phyloP scores from a whole-genome alignment of 2,797 vertebrate genomes.

The Enteromius viviparus region DNA sequence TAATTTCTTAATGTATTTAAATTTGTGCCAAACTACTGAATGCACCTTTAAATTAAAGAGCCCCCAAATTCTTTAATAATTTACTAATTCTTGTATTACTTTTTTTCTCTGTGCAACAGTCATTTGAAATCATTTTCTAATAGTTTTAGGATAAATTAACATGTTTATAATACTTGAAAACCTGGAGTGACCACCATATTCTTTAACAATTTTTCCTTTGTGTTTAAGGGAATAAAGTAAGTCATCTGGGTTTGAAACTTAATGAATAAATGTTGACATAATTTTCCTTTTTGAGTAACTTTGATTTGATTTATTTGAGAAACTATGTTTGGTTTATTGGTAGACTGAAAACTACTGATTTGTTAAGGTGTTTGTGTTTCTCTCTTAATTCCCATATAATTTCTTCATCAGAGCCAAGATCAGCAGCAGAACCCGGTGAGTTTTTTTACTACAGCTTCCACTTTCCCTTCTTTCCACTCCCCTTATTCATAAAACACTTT shows the following conservation, averaged over 20 bases:
- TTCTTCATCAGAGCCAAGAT: conserved; percentile 87
- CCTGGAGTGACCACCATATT: not conserved
- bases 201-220: not conserved
- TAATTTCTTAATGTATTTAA: not conserved
- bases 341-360: not conserved
- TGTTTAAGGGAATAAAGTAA: not conserved
- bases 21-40: not conserved
- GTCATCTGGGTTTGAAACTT: not conserved
- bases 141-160: not conserved
- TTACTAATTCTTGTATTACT: no score
- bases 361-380: conserved; percentile 39
- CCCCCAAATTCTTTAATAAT: not conserved
- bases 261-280: not conserved
- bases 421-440: conserved; percentile 91
- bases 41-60: not conserved
- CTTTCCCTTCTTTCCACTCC: conserved; percentile 25
- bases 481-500: conserved; percentile 31
- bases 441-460: conserved; percentile 22
- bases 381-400: conserved; percentile 30
- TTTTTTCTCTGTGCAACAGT: no score
- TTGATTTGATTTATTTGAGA: not conserved
- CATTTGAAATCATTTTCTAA: not conserved
- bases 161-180: not conserved
- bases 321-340: not conserved
- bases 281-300: not conserved